Evolutionary conservation across 2,888 invertebrate genomes (phyloP).

Genomic region (Meliscaeva auricollis): DNA sequence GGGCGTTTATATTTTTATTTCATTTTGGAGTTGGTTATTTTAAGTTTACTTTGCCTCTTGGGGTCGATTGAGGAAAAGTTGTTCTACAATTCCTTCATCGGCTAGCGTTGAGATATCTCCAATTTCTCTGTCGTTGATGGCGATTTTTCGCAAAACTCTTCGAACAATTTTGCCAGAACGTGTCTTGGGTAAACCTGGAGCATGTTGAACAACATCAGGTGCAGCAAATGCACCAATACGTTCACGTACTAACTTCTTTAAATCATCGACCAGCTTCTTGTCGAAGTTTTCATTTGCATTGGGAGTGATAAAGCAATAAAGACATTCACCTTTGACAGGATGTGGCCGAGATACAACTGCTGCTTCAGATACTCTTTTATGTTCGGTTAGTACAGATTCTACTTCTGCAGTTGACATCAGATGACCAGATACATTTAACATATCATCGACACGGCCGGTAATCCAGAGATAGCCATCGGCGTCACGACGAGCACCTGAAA

Average conservation of each 20-base stretch:
- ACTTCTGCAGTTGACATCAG: slow-evolving; percentile 98
- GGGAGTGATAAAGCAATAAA: slow-evolving; percentile 98
- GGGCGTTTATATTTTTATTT: too few species aligned
- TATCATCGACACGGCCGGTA: slow-evolving; percentile 98
- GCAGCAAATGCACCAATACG: slow-evolving; percentile 98
- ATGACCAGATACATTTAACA: slow-evolving; percentile 99
- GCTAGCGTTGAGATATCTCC: slow-evolving; percentile 98
- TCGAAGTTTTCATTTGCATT: slow-evolving; percentile 90
- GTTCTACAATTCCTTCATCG: slow-evolving; percentile 94
- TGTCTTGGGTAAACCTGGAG: slow-evolving; percentile 97
- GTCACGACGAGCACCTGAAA: slow-evolving; percentile 87
- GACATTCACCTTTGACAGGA: slow-evolving; percentile 97
- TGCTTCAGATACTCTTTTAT: slow-evolving; percentile 93
- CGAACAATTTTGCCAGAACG: slow-evolving; percentile 99
- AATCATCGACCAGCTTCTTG: slow-evolving; percentile 88
- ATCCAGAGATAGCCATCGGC: slow-evolving; percentile 98
- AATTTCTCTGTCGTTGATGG: slow-evolving; percentile 93
- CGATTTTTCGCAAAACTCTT: slow-evolving; percentile 96
- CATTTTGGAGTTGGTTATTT: not conserved
- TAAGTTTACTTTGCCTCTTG: slow-evolving; percentile 81
- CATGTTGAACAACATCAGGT: slow-evolving; percentile 97
- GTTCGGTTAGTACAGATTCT: slow-evolving; percentile 92
- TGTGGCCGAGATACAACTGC: slow-evolving; percentile 98
- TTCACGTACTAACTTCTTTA: slow-evolving; percentile 92
- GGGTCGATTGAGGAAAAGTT: slow-evolving; percentile 91